Base-by-base conservation (phyloP, 2,113 vertebrate genomes). In the Eleginops maclovinus region DNA sequence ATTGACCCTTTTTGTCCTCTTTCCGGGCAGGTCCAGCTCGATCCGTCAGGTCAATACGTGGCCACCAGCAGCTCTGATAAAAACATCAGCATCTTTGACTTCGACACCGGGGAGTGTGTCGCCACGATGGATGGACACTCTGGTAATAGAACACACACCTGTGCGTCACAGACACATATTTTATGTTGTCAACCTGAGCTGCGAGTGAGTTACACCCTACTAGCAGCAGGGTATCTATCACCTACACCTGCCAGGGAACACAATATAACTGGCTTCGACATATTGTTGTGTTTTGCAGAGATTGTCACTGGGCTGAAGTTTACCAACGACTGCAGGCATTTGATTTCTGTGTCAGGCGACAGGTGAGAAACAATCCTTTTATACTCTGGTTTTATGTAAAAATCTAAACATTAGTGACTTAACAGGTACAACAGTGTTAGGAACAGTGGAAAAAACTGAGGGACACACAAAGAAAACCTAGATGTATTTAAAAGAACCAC, bases 291-390 rank as follows among this genome's bases (percentile, higher is more conserved):
- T 47, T 77, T 84, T 85, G 28, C 94, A 99, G 98, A 99, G 90
- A 96, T 97, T 70, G 96, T 99, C 86, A 99, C 97, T 0, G 96
- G 97, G 75, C 96, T 99, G 94, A 99, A 97, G 84, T 99, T 99
- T 82, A 99, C 96, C 90, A 97, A 96, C 13, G 96, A 99, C 90
- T 98, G 98, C 93, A 98, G 95, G 77, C 95, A 96, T 91, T 93
- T 99, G 81, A 96, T 99, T 90, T 98, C 97, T 13, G 97, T 97
- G n/a, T 99, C 98, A 21, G 98, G 96, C 50, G 98, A 99, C 95
- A 98, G 98, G 98, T 99, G 93, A 89, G 91, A 59, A 54, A 56
- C 55, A 0, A 2, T 19, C 43, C 6, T 62, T 11, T 71, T 5
- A 47, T 14, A 13, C 5, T 16, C 4, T 12, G 22, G 41, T 19